These are phyloP conservation scores for Acyrthosiphon pisum DNA, from an alignment of 1,140 invertebrate genomes.

Conservation along the genomic window DNA sequence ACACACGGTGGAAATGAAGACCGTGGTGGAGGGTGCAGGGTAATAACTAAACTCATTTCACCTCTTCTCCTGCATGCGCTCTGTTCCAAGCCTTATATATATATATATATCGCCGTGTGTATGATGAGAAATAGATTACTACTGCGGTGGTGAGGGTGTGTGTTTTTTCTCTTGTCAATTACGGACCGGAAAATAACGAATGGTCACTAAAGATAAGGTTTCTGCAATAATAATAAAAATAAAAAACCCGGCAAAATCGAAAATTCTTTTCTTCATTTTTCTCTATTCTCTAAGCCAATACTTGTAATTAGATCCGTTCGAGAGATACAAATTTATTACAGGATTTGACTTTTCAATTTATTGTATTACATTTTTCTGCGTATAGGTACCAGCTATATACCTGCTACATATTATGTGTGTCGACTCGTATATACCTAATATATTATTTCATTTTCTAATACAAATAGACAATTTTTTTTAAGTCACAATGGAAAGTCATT, in stretches of 20 bases:
- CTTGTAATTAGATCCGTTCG: constrained; percentile 19
- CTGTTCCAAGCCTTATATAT: not conserved
- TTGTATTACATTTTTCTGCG: not conserved
- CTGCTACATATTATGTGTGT: not conserved
- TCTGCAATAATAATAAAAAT: constrained; percentile 49
- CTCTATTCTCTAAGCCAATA: not conserved
- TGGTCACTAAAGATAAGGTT: constrained; percentile 54
- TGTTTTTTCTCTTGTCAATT: constrained; percentile 57
- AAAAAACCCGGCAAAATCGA: constrained; percentile 21
- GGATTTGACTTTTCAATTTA: not conserved
- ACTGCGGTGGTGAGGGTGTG: not conserved
- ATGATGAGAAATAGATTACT: constrained; percentile 56
- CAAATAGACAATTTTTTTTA: not conserved
- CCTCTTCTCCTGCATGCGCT: not conserved
- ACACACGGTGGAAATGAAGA: constrained; percentile 11
- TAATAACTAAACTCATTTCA: constrained; percentile 56
- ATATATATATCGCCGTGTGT: constrained; percentile 35
- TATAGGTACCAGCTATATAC: not conserved
- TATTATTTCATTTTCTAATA: not conserved
- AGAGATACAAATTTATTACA: constrained; percentile 3
- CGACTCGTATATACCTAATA: not conserved
- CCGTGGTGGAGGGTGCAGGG: not conserved
- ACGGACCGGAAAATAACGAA: constrained; percentile 57
- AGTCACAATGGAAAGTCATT: not conserved
- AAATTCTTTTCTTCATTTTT: constrained; percentile 34